phyloP scores from a whole-genome alignment of 2,888 invertebrate species.

The Apamea anceps region DNA sequence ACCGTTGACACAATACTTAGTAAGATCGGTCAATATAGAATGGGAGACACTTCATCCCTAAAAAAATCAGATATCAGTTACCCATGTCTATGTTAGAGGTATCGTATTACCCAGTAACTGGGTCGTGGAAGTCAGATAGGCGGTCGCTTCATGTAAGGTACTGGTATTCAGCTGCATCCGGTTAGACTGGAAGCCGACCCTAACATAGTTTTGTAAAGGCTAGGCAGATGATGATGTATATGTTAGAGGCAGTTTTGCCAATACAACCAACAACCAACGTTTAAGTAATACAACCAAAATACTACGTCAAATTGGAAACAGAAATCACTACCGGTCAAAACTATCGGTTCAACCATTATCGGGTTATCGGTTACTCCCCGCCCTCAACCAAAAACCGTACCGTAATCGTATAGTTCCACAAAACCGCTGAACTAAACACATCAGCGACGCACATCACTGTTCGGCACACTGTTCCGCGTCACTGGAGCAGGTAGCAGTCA shows the following conservation, averaged over 20 bases:
- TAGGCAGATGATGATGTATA: no score
- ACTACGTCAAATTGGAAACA: background rate
- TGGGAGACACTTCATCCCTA: background rate
- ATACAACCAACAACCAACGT: background rate
- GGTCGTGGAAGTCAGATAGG: no score
- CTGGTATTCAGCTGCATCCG: no score
- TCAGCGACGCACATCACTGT: slow-evolving; percentile 43
- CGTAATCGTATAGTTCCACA: slow-evolving; percentile 24
- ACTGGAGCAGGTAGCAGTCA: slow-evolving; percentile 57
- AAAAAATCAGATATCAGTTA: no score
- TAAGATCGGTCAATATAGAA: background rate
- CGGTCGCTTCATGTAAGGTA: no score
- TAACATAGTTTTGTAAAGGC: no score
- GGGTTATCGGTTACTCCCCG: background rate
- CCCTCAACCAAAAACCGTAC: slow-evolving; percentile 10
- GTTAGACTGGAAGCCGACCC: no score
- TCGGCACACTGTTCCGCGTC: slow-evolving; percentile 50
- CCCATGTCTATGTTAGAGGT: no score
- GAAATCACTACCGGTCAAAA: background rate
- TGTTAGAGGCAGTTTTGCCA: no score
- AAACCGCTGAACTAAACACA: slow-evolving; percentile 59
- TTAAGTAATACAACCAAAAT: background rate
- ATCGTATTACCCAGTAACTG: no score
- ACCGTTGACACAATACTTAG: no score
- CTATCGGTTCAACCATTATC: background rate